Evolutionary conservation across 1,140 invertebrate genomes (phyloP).

Genomic region (Ips nitidus): DNA sequence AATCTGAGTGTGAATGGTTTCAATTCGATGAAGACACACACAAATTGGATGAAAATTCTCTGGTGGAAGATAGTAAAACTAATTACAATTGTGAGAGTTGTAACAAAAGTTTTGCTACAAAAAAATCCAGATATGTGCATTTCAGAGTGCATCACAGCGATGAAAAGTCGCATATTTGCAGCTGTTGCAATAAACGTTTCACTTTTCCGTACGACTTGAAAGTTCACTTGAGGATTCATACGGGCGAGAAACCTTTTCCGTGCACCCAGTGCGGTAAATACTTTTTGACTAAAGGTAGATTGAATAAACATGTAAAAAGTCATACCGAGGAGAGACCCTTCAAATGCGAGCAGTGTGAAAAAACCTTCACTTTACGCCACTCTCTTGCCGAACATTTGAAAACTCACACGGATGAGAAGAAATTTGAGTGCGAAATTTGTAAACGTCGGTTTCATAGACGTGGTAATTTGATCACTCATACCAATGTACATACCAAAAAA

Average conservation of each 20-base stretch:
- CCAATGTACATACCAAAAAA: neutral
- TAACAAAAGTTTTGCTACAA: neutral
- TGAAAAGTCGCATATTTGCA: neutral
- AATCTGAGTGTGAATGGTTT: neutral
- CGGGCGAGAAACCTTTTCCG: neutral
- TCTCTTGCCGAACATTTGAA: neutral
- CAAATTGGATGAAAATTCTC: neutral
- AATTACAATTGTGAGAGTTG: neutral
- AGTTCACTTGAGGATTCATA: neutral
- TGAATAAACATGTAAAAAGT: neutral
- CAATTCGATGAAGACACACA: neutral
- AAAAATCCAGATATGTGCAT: neutral
- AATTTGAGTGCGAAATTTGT: conserved; percentile 2
- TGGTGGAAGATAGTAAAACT: neutral
- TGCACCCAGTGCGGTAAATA: neutral
- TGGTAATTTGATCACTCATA: neutral
- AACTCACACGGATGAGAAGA: neutral
- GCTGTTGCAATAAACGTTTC: neutral
- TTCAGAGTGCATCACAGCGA: neutral
- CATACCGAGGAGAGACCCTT: neutral
- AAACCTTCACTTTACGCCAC: neutral
- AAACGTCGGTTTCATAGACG: conserved; percentile 54
- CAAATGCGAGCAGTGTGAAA: neutral
- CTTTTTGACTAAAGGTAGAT: neutral
- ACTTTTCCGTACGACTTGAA: neutral